Evolutionary conservation across 2,113 vertebrate species (phyloP), one percentile per base, ranked within the genome.

Genomic region (Indicator indicator): DNA sequence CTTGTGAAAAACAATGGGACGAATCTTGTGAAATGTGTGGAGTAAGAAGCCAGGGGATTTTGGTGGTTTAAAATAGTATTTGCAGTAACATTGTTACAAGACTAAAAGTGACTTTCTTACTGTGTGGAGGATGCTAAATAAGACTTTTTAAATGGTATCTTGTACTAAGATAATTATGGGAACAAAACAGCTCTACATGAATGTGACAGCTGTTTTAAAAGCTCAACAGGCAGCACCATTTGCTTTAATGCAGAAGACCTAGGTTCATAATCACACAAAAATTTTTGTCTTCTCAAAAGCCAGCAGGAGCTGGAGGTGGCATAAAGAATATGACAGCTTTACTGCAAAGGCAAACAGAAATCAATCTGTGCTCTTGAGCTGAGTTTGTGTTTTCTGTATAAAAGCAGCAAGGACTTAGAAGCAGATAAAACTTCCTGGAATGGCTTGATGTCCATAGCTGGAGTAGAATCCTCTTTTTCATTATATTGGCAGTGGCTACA

Each of bases 151-250:
- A 91, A 73, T 60, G 24, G 42, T 86, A 82, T 74, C 44, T 86
- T 93, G 59, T 46, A 11, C 55, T 56, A 70, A 60, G 40, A 67
- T 79, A 70, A 86, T 91, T 73, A 72, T 20, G 59, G 74, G 17
- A 64, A 83, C 60, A 80, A 90, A 89, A 1, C 59, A 90, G 26
- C 67, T 93, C 89, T 87, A 50, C 33, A 11, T 64, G 55, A 72
- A 60, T 81, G 36, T 68, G 81, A 89, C 85, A 86, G 56, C 59
- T 90, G 80, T 76, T 95, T 86, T 74, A 64, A 94, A 88, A 95
- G 27, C 60, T 90, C 58, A 79, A 6, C 30, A 59, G 60, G 71
- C 65, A 93, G 48, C 46, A 74, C 44, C 10, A 21, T 81, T 88
- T 86, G 11, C 56, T 90, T 6, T 33, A 30, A 3, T 24, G 33